These are phyloP conservation scores for Phylloscopus collybita DNA, from an alignment of 2,797 vertebrate genomes.

Conservation along the genomic window DNA sequence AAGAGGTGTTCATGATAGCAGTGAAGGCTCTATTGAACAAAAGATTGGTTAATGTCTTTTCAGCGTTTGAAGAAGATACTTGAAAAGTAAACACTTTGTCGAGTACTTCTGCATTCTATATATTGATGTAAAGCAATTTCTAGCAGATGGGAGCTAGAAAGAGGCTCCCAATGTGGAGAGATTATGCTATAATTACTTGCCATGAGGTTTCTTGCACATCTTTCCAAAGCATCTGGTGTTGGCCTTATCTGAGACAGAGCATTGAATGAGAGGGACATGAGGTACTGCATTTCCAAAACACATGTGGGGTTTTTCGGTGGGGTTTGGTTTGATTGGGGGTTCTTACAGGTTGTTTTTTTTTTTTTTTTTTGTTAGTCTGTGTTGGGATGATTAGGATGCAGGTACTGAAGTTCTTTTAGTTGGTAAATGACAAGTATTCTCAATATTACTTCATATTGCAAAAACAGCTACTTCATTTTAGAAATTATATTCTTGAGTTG, in stretches of 20 bases:
- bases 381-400: background rate
- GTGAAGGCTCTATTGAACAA: background rate
- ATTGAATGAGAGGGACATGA: background rate
- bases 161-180: background rate
- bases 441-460: background rate
- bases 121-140: conserved; percentile 1
- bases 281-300: background rate
- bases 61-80: background rate
- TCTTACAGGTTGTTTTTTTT: background rate
- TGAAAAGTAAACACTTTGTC: background rate
- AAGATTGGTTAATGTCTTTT: background rate
- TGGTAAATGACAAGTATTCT: background rate
- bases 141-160: background rate
- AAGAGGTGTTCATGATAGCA: background rate
- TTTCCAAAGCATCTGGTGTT: background rate
- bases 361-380: background rate
- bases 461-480: conserved; percentile 6
- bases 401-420: background rate
- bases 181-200: background rate
- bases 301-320: background rate
- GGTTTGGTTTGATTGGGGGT: background rate
- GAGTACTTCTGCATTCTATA: background rate
- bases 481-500: background rate
- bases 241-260: background rate
- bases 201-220: accelerated